A percentile compares a stretch with the other conserved stretches of the same genome.
Conservation (phyloP, 64 coral and sea anemone genomes). For the Actinia equina region DNA sequence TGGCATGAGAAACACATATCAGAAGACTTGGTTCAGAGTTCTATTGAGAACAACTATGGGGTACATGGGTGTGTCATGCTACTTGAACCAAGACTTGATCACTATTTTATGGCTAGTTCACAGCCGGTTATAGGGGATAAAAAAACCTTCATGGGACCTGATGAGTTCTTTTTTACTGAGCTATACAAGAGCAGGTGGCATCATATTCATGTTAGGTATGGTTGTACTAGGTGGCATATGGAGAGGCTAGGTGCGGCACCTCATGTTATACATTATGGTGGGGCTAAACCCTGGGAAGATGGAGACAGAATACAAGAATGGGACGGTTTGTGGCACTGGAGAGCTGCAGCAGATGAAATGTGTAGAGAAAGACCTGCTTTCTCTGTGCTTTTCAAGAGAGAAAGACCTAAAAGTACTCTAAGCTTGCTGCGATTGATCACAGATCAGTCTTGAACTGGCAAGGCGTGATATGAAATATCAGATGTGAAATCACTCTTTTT, state of each 20-base stretch:
- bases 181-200: conserved; percentile 67
- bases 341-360: conserved; percentile 17
- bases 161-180: conserved; percentile 81
- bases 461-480: background rate
- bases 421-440: background rate
- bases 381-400: background rate
- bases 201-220: conserved; percentile 70
- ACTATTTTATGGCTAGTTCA: conserved; percentile 57
- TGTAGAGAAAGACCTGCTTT: conserved; percentile 22
- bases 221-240: conserved; percentile 41
- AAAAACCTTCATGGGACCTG: conserved; percentile 56
- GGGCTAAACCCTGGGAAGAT: conserved; percentile 71
- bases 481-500: too few relatives aligned
- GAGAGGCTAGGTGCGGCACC: conserved; percentile 48
- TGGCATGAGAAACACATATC: conserved; percentile 66
- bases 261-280: conserved; percentile 57
- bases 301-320: conserved; percentile 27
- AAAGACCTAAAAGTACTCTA: background rate
- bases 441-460: background rate
- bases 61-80: conserved; percentile 75
- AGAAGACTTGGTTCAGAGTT: conserved; percentile 53
- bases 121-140: conserved; percentile 51
- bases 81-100: conserved; percentile 45
- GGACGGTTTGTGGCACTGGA: conserved; percentile 46
- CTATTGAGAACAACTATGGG: conserved; percentile 79